These are phyloP conservation scores for Erethizon dorsatum DNA, from an alignment of 2,797 vertebrate genomes.

Conservation along the genomic window DNA sequence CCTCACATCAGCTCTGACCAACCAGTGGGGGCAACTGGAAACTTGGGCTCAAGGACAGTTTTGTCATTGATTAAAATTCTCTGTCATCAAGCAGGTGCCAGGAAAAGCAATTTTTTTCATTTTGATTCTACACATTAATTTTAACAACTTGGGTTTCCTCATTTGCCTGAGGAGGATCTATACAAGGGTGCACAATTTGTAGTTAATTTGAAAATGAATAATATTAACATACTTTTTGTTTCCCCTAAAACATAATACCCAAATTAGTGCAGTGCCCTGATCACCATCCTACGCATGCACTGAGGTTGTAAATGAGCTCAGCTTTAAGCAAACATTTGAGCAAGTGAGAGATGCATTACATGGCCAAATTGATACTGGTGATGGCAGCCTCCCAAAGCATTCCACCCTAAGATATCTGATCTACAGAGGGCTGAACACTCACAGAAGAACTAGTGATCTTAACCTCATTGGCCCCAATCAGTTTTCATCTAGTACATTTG, in stretches of 20 bases:
- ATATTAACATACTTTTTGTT: conserved; percentile 46
- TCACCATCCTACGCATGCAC: background rate
- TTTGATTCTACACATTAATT: conserved; percentile 65
- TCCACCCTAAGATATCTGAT: background rate
- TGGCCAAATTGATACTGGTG: background rate
- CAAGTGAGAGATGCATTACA: background rate
- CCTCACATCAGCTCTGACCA: background rate
- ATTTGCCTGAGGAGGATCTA: conserved; percentile 60
- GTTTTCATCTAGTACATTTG: background rate
- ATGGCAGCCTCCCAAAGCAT: background rate
- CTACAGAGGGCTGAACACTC: background rate
- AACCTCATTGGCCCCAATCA: background rate
- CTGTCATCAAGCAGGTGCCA: conserved; percentile 36
- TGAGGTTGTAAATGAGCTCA: background rate
- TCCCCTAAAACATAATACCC: background rate
- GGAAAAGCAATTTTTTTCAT: background rate
- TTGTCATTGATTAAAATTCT: conserved; percentile 32
- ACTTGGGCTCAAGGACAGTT: background rate
- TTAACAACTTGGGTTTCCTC: conserved; percentile 59
- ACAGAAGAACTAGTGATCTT: background rate
- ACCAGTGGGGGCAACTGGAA: conserved; percentile 28
- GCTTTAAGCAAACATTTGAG: background rate
- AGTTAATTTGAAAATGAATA: background rate
- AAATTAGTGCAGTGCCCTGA: background rate
- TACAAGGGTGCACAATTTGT: background rate